Evolutionary conservation across 1,140 invertebrate genomes (phyloP).

Genomic region (Aphelinus certus): DNA sequence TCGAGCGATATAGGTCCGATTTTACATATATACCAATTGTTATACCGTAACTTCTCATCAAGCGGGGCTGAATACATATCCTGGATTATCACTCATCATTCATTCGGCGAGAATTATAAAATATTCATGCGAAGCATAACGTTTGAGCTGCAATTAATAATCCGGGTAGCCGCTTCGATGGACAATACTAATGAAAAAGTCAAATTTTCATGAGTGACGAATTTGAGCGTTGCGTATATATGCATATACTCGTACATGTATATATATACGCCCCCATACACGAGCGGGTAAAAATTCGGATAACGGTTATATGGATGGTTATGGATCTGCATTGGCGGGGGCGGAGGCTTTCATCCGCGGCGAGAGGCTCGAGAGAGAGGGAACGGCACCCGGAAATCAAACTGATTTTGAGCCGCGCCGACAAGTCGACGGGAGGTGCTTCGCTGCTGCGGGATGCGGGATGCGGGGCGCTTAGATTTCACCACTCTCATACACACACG

Average conservation of each 20-base stretch:
- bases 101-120: too few relatives aligned
- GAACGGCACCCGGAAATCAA: constrained; percentile 32
- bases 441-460: neutral
- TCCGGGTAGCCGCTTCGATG: neutral
- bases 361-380: neutral
- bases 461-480: constrained; percentile 35
- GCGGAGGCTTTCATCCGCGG: constrained; percentile 8
- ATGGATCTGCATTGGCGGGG: neutral
- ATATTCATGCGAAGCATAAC: too few relatives aligned
- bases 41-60: too few relatives aligned
- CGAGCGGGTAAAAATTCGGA: neutral
- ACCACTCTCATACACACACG: constrained; percentile 27
- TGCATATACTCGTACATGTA: neutral
- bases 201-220: neutral
- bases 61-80: too few relatives aligned
- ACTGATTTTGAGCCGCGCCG: constrained; percentile 23
- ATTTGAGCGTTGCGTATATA: neutral
- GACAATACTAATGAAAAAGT: neutral
- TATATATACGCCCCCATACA: neutral
- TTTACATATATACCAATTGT: too few relatives aligned
- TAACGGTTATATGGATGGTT: too few relatives aligned
- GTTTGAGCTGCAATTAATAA: neutral
- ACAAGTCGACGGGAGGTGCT: constrained; percentile 13
- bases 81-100: too few relatives aligned
- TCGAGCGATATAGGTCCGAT: too few relatives aligned